A percentile compares a stretch with the other conserved stretches of the same genome.
Conservation (phyloP, 2,888 invertebrate species). For the Polymixis lichenea region DNA sequence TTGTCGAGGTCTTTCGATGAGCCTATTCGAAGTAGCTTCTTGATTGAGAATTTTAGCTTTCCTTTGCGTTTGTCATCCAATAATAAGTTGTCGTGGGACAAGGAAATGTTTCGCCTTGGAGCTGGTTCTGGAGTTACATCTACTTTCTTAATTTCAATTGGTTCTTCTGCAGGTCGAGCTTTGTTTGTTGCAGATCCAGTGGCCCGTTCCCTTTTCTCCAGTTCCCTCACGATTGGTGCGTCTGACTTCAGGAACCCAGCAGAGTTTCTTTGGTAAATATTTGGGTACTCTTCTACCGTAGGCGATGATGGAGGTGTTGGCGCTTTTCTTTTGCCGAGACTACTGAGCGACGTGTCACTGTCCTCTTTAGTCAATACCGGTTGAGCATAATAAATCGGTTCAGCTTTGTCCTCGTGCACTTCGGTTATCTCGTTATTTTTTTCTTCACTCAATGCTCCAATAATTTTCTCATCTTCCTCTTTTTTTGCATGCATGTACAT, state of each 20-base stretch:
- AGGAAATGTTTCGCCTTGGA: conserved; percentile 93
- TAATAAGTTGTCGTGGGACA: conserved; percentile 94
- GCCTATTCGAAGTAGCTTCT: conserved; percentile 95
- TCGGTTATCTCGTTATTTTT: conserved; percentile 84
- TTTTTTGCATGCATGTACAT: conserved; percentile 88
- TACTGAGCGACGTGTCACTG: conserved; percentile 89
- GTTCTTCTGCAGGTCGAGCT: conserved; percentile 78
- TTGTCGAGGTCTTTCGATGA: conserved; percentile 93
- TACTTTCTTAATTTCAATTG: conserved; percentile 76
- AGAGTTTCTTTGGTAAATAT: conserved; percentile 91
- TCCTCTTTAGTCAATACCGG: conserved; percentile 90
- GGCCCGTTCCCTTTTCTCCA: conserved; percentile 94
- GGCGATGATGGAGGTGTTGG: conserved; percentile 93
- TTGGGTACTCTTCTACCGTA: conserved; percentile 87
- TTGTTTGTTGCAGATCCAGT: conserved; percentile 77
- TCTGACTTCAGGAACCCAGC: conserved; percentile 91
- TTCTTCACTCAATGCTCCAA: conserved; percentile 78
- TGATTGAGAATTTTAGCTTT: conserved; percentile 94
- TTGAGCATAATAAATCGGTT: conserved; percentile 86
- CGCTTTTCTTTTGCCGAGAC: conserved; percentile 93
- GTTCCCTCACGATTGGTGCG: conserved; percentile 93
- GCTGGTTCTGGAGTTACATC: conserved; percentile 91
- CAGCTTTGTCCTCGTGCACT: conserved; percentile 82
- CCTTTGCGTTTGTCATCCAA: conserved; percentile 92
- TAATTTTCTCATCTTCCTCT: conserved; percentile 76